Evolutionary conservation across 2,797 vertebrate species (phyloP).

Genomic region (Crotalus adamanteus): DNA sequence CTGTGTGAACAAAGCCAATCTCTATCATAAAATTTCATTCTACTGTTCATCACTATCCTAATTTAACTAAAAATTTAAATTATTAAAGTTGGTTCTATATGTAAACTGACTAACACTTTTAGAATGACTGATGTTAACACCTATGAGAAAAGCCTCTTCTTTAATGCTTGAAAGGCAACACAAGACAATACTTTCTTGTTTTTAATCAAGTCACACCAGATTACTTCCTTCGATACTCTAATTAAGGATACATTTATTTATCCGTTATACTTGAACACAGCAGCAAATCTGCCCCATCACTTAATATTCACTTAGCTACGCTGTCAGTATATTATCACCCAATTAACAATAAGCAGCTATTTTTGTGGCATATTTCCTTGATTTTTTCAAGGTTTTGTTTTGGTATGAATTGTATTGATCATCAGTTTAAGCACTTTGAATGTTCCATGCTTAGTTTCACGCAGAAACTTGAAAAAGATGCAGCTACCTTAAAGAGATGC

Average conservation of each 20-base stretch:
- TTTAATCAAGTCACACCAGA: neutral
- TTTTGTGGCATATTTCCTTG: neutral
- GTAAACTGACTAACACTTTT: neutral
- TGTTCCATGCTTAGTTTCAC: neutral
- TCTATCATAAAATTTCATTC: neutral
- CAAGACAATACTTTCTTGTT: neutral
- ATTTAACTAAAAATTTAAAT: neutral
- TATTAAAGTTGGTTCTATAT: neutral
- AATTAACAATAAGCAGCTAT: slow-evolving; percentile 12
- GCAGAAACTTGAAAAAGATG: neutral
- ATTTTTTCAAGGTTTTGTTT: neutral
- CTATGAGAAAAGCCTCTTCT: neutral
- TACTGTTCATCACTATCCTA: neutral
- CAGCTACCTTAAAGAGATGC: neutral
- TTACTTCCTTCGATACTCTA: slow-evolving; percentile 8
- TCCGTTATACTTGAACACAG: slow-evolving; percentile 3
- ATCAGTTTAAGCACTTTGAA: neutral
- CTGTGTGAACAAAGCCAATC: neutral
- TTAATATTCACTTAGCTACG: slow-evolving; percentile 8
- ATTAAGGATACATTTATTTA: slow-evolving; percentile 9
- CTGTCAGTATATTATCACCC: slow-evolving; percentile 2
- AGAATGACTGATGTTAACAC: neutral
- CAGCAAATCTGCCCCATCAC: neutral
- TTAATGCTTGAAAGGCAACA: neutral
- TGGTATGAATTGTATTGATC: neutral